Percentiles rank a stretch among this genome's conserved stretches.
Conservation (phyloP, 1,140 invertebrate species). For the Zeugodacus cucurbitae region DNA sequence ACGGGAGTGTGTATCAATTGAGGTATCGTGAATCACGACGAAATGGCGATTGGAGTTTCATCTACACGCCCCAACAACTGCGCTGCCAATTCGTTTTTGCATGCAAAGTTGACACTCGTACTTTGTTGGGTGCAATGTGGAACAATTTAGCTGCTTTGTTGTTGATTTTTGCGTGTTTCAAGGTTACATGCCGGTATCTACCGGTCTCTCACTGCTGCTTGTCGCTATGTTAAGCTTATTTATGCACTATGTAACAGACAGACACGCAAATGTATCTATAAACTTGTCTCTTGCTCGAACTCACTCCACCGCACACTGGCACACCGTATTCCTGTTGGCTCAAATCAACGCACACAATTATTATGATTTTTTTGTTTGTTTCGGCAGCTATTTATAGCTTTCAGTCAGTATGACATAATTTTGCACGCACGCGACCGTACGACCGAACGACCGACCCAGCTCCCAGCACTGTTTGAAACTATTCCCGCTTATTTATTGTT, state of each 20-base stretch:
- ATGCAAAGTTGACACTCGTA: not conserved
- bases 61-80: not conserved
- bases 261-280: not conserved
- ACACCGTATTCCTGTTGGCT: not conserved
- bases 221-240: not conserved
- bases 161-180: not conserved
- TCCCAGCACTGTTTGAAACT: not conserved
- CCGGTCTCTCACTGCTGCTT: not conserved
- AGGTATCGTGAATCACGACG: not conserved
- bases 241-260: not conserved
- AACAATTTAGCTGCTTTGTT: not conserved
- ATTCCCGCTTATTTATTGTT: not conserved
- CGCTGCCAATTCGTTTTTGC: not conserved
- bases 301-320: not conserved
- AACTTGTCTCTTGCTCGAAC: not conserved
- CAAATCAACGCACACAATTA: not conserved
- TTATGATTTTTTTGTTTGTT: slow-evolving; percentile 2
- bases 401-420: not conserved
- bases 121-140: not conserved
- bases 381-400: not conserved
- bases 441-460: not conserved
- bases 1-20: not conserved
- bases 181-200: not conserved
- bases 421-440: not conserved
- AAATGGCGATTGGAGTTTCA: not conserved